Base-by-base conservation (phyloP, 2,113 vertebrate genomes). In the Odocoileus hemionus region DNA sequence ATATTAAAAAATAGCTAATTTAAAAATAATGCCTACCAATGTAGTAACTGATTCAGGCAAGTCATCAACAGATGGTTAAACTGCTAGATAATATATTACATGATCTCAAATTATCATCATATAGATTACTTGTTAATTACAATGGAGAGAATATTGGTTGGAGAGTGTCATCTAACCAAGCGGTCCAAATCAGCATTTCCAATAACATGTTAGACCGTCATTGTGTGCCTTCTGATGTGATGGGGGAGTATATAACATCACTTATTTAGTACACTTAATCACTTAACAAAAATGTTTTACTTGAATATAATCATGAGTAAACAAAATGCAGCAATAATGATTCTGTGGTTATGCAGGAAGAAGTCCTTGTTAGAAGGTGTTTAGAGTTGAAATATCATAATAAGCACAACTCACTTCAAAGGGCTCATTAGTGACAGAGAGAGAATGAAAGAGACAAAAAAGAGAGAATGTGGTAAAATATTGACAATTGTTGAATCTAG, bases 1-100 rank as follows among this genome's bases (percentile, higher is more conserved):
- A 50, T 5, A 33, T 70, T 91, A 91, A 97, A 85, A 76, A 97
- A 85, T 21, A 76, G 4, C 60, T 92, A 88, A 96, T 87, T 91
- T 84, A 93, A 85, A 97, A 96, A 50, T 28, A 94, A 96, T 47
- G 55, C 30, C 43, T 91, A 52, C 54, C 25, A 86, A 13, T 78
- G 21, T 78, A 85, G 85, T 94, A 55, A 88, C 67, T 94, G 36
- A 95, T 90, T 90, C 21, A 95, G 26, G 36, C 55, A 95, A 57
- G 16, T 98, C 76, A 86, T 55, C 21, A 89, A 70, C 36, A 82
- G 50, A 84, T 57, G 25, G 21, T 67, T 89, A 87, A 74, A 57
- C 13, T 33, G 50, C 30, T 74, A 39, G 36, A 55, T 82, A 57
- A 43, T 76, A 45, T 0, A 36, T 60, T 86, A 80, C n/a, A 36